phyloP scores from a whole-genome alignment of 2,113 vertebrate genomes.

The Mastomys coucha region DNA sequence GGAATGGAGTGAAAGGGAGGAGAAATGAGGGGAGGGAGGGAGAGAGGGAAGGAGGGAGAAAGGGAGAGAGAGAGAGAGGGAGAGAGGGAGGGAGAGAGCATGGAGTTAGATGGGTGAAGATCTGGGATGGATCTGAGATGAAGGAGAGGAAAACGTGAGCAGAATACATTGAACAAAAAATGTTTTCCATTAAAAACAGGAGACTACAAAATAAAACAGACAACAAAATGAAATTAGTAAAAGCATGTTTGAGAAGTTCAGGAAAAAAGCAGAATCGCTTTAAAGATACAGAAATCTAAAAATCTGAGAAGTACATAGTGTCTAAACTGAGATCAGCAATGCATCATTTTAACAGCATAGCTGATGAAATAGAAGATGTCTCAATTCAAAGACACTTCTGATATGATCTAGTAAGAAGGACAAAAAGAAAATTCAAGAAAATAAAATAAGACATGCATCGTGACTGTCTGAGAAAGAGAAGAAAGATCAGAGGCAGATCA shows the following conservation, averaged over 20 bases:
- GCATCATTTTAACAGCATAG: background rate
- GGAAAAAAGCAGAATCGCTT: background rate
- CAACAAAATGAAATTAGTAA: background rate
- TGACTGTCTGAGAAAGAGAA: background rate
- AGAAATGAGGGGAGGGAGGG: too few relatives aligned
- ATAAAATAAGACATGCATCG: background rate
- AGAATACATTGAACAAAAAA: background rate
- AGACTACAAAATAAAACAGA: background rate
- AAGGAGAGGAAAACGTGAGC: background rate
- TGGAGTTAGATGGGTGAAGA: background rate
- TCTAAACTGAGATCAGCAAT: background rate
- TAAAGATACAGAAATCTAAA: background rate
- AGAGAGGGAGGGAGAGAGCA: background rate
- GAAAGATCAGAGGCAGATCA: background rate
- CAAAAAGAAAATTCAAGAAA: background rate
- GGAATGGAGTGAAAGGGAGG: background rate
- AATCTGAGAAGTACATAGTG: background rate
- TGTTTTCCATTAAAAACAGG: background rate
- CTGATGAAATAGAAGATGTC: background rate
- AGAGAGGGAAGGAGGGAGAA: fast-evolving
- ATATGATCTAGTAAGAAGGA: background rate
- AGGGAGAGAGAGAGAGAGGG: fast-evolving
- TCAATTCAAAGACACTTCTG: background rate
- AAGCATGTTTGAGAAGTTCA: background rate
- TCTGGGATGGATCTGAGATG: background rate